These are phyloP conservation scores for Julus scandinavius DNA, from an alignment of 2,888 invertebrate species.

Conservation along the genomic window DNA sequence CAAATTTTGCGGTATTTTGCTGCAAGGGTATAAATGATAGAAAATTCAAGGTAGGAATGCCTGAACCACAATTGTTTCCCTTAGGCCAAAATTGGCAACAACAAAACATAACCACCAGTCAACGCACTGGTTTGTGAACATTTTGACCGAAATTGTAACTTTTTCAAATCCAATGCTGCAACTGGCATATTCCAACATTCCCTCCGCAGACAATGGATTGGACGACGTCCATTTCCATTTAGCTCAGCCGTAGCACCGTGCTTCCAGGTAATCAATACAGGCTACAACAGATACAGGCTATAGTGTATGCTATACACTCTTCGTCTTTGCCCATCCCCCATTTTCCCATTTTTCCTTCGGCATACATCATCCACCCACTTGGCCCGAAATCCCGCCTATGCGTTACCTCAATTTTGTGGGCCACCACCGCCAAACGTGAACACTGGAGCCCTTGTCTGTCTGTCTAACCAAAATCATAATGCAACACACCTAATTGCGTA, in stretches of 20 bases:
- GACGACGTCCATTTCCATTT: slow-evolving; percentile 43
- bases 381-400: slow-evolving; percentile 20
- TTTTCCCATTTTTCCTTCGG: not conserved
- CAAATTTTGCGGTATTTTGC: too few species aligned
- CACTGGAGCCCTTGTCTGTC: not conserved
- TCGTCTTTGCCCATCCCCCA: not conserved
- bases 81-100: too few species aligned
- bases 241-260: slow-evolving; percentile 6
- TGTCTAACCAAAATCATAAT: not conserved
- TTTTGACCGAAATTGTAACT: not conserved
- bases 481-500: not conserved
- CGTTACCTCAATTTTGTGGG: slow-evolving; percentile 22
- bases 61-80: too few species aligned
- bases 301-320: not conserved
- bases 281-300: slow-evolving; percentile 29
- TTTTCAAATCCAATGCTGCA: not conserved
- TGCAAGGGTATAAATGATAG: too few species aligned
- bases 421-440: slow-evolving; percentile 18
- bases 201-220: slow-evolving; percentile 31
- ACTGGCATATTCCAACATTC: slow-evolving; percentile 25
- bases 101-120: too few species aligned
- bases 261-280: slow-evolving; percentile 41
- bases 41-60: too few species aligned
- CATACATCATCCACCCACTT: slow-evolving; percentile 43
- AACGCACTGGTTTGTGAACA: not conserved